Percentiles rank a stretch among this genome's conserved stretches.
Evolutionary conservation across 2,113 vertebrate genomes (phyloP).

Genomic region (Columba janthina): DNA sequence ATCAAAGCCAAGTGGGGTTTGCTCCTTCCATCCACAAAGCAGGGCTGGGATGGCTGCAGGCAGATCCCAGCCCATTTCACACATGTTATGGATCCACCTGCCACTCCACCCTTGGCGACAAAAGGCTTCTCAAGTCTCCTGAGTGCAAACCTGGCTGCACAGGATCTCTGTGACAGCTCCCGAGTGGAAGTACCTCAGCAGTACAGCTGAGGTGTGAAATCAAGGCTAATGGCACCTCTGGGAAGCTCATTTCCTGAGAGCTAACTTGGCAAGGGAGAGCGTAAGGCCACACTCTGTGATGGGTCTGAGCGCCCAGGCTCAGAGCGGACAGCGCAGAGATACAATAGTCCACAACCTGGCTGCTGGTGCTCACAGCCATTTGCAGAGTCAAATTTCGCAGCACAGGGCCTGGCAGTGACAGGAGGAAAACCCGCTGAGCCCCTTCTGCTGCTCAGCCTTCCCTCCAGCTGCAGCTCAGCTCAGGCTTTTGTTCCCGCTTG

Average conservation of each 20-base stretch:
- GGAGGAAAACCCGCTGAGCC: not conserved
- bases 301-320: accelerated
- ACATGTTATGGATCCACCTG: not conserved
- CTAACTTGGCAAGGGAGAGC: not conserved
- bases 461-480: not conserved
- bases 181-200: not conserved
- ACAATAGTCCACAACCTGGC: not conserved
- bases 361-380: not conserved
- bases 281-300: accelerated
- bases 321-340: accelerated
- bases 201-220: not conserved
- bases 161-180: not conserved
- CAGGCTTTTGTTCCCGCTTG: not conserved
- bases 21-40: not conserved
- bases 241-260: not conserved
- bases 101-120: not conserved
- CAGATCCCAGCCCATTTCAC: not conserved
- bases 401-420: accelerated
- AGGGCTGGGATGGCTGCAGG: not conserved
- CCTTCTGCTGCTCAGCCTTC: not conserved
- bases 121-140: not conserved
- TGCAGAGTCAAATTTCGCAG: not conserved
- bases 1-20: not conserved
- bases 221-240: not conserved
- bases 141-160: not conserved